Base-by-base conservation (phyloP, 1,140 invertebrate species). In the Spodoptera frugiperda region DNA sequence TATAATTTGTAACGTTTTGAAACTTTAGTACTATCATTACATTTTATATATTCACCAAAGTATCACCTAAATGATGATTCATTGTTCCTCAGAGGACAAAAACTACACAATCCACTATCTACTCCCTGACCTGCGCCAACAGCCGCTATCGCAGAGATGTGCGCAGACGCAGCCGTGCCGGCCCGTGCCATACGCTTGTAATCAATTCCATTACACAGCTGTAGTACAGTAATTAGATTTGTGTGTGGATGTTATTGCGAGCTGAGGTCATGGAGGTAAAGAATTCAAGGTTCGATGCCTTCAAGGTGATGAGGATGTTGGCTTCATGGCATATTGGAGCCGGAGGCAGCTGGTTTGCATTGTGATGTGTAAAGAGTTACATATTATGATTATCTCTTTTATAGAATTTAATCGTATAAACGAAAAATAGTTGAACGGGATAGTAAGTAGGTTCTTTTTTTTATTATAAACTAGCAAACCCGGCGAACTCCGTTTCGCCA, bases 71-170 rank as follows among this genome's bases (percentile, higher is more conserved):
- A 5, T 30, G 25, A 30, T 30, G 2, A 3, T 30, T 39, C 8
- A 33, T 5, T 33, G 8, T 33, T 8, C 2, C 2, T 33, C 33
- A 39, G 33, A 4, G 33, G 5, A 39, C 9, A 39, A 39, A 39
- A 39, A 6, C 33, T 8, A 39, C 8, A 17, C 0, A 17, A 44
- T 53, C 49, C 15, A 67, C 12, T 9, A 54, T 55, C 33, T 25
- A 54, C 12, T 72, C 30, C 68, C 68, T 72, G 53, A 72, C 68
- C 68, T 57, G 51, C 68, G 68, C 30, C 51, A 57, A 67, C 63
- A 67, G 3, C 12, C 21, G 68, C 68, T 72, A 72, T 72, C 53
- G 39, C 51, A 21, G 21, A 21, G 51, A 46, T 19, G 11, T 39
- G 33, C 11, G 51, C 67, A 51, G 30, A 1, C 67, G 67, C 68